These are phyloP conservation scores for Nylanderia fulva DNA, from an alignment of 1,140 invertebrate species.

Conservation along the genomic window DNA sequence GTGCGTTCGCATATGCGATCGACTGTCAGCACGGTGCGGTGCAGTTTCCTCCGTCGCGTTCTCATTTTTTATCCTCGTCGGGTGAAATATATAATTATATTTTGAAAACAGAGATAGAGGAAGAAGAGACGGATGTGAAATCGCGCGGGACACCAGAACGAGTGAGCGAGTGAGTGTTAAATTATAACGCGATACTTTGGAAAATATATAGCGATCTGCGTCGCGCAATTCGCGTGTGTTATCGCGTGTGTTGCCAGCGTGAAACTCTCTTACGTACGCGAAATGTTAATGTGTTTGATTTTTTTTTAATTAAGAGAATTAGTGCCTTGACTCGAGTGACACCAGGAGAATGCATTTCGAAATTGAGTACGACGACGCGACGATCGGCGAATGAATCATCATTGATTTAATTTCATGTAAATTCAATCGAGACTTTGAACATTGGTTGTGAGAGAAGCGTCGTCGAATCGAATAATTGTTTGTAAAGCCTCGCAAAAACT, in stretches of 20 bases:
- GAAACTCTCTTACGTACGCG: too few relatives aligned
- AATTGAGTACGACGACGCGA: neutral
- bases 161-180: neutral
- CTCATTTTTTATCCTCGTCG: neutral
- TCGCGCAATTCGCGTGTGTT: too few relatives aligned
- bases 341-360: too few relatives aligned
- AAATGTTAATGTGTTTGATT: too few relatives aligned
- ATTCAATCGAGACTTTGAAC: neutral
- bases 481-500: neutral
- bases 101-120: neutral
- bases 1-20: constrained; percentile 66
- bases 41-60: constrained; percentile 11
- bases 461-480: neutral
- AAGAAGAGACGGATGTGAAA: neutral
- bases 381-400: neutral
- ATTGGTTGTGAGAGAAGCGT: neutral
- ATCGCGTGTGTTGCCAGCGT: too few relatives aligned
- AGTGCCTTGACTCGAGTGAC: too few relatives aligned
- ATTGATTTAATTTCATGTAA: neutral
- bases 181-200: neutral
- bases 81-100: neutral
- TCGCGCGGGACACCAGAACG: neutral
- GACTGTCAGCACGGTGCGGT: constrained; percentile 28
- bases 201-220: neutral
- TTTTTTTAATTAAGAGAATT: too few relatives aligned